These are phyloP conservation scores for Drosophila pseudoananassae DNA, from an alignment of 1,140 invertebrate species.

Conservation along the genomic window DNA sequence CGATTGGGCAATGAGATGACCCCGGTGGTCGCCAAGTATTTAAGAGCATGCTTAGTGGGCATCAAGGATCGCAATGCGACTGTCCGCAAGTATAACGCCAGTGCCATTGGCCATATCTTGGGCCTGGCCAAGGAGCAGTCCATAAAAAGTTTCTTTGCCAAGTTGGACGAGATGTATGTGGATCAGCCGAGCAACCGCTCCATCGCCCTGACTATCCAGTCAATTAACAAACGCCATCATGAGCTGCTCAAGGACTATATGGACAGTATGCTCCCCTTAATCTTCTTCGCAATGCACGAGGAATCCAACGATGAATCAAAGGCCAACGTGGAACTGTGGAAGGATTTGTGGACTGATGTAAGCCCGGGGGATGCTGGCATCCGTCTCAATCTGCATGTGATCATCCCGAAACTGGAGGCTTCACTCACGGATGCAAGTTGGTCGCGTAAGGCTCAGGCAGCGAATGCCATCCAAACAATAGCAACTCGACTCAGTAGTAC, in stretches of 20 bases:
- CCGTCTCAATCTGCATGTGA: slow-evolving; percentile 89
- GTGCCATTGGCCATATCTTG: slow-evolving; percentile 93
- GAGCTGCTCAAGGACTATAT: slow-evolving; percentile 93
- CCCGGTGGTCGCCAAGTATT: slow-evolving; percentile 89
- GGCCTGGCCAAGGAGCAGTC: slow-evolving; percentile 94
- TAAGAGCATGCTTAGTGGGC: slow-evolving; percentile 91
- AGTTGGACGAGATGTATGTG: slow-evolving; percentile 91
- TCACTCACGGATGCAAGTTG: slow-evolving; percentile 93
- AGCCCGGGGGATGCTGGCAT: slow-evolving; percentile 94
- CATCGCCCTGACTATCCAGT: slow-evolving; percentile 91
- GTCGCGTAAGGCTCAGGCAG: slow-evolving; percentile 94
- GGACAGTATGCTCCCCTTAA: slow-evolving; percentile 91
- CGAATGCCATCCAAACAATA: slow-evolving; percentile 91
- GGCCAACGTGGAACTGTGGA: slow-evolving; percentile 90
- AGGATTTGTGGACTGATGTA: slow-evolving; percentile 95
- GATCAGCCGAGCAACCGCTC: slow-evolving; percentile 90
- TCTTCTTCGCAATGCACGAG: slow-evolving; percentile 95
- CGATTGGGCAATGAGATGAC: slow-evolving; percentile 85
- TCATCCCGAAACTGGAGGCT: slow-evolving; percentile 88
- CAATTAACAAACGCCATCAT: slow-evolving; percentile 92
- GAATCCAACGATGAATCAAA: slow-evolving; percentile 88
- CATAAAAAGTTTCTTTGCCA: slow-evolving; percentile 93
- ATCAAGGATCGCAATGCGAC: slow-evolving; percentile 92
- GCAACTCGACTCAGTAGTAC: slow-evolving; percentile 89
- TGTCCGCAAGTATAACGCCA: slow-evolving; percentile 92